Evolutionary conservation across 1,140 invertebrate genomes (phyloP).

Genomic region (Nasonia vitripennis): DNA sequence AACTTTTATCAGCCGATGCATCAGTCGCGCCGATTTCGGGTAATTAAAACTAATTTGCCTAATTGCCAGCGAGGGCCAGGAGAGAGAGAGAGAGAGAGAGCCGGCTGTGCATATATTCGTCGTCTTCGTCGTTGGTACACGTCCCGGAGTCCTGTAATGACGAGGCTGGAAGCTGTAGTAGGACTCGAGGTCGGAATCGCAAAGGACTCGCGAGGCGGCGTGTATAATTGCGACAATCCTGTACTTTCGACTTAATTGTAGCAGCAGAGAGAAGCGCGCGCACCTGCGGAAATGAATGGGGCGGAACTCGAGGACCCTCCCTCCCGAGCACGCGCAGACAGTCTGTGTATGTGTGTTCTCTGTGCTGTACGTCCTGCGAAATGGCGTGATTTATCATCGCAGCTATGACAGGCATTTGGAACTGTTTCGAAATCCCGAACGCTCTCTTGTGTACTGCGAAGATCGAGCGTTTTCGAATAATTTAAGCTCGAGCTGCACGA

Average conservation of each 20-base stretch:
- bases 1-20: not conserved
- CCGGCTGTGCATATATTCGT: not conserved
- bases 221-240: not conserved
- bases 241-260: constrained; percentile 13
- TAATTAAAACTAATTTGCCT: too few relatives aligned
- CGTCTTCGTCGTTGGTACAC: not conserved
- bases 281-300: constrained; percentile 9
- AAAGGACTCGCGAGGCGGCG: not conserved
- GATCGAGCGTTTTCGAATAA: not conserved
- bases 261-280: not conserved
- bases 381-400: not conserved
- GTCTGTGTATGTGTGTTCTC: not conserved
- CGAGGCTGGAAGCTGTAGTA: not conserved
- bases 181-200: not conserved
- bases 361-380: not conserved
- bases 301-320: not conserved
- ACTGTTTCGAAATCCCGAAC: not conserved
- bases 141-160: not conserved
- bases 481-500: not conserved
- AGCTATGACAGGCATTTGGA: not conserved
- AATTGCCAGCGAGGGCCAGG: too few relatives aligned
- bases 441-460: not conserved
- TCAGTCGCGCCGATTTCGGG: too few relatives aligned
- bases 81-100: too few relatives aligned
- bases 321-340: not conserved